Evolutionary conservation across 2,113 vertebrate species (phyloP), one percentile per base, ranked within the genome.

Genomic region (Microcebus murinus): DNA sequence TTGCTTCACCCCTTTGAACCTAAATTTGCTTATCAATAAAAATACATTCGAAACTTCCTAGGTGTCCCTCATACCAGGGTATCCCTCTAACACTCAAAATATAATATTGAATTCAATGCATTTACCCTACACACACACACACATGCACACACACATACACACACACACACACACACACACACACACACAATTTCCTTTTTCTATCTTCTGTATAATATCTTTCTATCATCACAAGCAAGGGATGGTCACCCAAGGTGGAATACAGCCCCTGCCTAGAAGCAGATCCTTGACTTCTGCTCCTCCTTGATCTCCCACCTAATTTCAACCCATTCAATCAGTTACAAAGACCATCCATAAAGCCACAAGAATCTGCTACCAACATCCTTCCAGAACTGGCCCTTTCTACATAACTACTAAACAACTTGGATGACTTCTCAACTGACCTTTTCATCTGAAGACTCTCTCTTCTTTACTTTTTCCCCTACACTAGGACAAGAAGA

Each of bases 351-450:
- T 4, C 20, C 39, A 77, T 2, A n/a, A n/a, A 11, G 39, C 8
- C 34, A 5, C 17, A 77, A 3, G 21, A 61, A 52, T 20, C 25
- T 45, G 3, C 6, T 17, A 48, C 1, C 0, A 1, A 65, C 6
- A 23, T 1, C 2, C 13, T 55, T 82, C 21, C 1, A 25, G 7
- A 86, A 48, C 9, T 25, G 1, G 4, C 10, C 15, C 31, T 13
- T 57, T 10, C 31, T 45, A 25, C 7, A 18, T 57, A 50, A 61
- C 18, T 15, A 6, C 59, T 61, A 18, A 13, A 55, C 8, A 73
- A 61, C 50, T 36, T n/a, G 65, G 31, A 48, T 31, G 11, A 42
- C 27, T 52, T 65, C 63, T 68, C 84, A 61, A 25, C 48, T 6
- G 0, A 27, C 23, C 36, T 81, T 61, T 39, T 14, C 14, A 8